These are phyloP conservation scores for Heteromyza rotundicornis DNA, from an alignment of 2,888 invertebrate species.

Conservation along the genomic window DNA sequence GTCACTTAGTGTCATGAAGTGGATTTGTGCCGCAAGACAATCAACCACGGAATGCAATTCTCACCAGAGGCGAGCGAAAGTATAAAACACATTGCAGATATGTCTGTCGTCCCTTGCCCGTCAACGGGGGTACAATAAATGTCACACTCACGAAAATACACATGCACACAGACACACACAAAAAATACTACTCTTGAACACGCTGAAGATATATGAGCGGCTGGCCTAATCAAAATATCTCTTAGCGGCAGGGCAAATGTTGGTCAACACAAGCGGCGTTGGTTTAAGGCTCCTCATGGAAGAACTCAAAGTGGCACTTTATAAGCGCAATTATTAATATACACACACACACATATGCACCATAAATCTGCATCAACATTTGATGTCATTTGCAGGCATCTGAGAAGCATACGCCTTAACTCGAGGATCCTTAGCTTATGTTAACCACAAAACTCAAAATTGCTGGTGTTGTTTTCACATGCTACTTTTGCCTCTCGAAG, in stretches of 20 bases:
- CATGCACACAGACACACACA: background rate
- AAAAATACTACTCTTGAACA: background rate
- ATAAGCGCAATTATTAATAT: conserved; percentile 21
- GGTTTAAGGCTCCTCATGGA: too few species aligned
- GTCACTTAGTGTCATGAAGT: conserved; percentile 17
- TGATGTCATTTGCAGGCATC: too few species aligned
- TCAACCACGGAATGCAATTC: background rate
- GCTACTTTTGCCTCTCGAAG: too few species aligned
- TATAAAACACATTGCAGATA: background rate
- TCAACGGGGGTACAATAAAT: background rate
- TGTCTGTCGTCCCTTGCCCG: too few species aligned
- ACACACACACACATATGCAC: background rate
- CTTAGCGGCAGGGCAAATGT: background rate
- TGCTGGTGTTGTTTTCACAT: too few species aligned
- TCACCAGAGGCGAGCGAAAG: background rate
- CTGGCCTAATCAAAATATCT: background rate
- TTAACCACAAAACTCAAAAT: too few species aligned
- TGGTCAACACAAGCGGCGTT: background rate
- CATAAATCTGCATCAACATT: background rate
- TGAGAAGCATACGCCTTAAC: too few species aligned
- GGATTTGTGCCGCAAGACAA: conserved; percentile 8
- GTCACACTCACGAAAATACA: background rate
- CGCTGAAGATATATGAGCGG: background rate
- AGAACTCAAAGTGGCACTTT: conserved; percentile 6
- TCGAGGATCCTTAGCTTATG: too few species aligned